Evolutionary conservation across 2,797 vertebrate genomes (phyloP).

Genomic region (Babyrousa celebensis): DNA sequence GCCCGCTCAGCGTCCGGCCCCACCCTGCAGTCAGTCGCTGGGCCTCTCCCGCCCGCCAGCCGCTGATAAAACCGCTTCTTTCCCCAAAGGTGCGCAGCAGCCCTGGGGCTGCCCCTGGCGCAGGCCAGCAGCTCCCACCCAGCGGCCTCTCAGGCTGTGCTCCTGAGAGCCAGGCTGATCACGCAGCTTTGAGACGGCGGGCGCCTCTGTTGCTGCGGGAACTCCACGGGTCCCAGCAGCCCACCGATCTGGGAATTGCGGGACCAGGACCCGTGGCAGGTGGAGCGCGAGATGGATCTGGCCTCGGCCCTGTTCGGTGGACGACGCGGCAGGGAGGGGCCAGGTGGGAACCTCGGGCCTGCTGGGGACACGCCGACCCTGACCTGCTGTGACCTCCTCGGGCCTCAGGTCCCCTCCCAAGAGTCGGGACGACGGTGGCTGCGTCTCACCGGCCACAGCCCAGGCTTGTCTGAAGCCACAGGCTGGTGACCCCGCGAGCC

Average conservation of each 20-base stretch:
- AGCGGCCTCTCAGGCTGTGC: background rate
- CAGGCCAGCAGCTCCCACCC: background rate
- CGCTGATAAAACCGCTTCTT: background rate
- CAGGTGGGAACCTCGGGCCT: background rate
- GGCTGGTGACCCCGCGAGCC: background rate
- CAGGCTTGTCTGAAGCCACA: background rate
- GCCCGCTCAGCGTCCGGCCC: no score
- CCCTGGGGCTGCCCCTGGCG: background rate
- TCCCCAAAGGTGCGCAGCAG: background rate
- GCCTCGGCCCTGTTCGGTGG: background rate
- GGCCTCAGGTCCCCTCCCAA: background rate
- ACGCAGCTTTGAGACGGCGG: fast-evolving
- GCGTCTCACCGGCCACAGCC: background rate
- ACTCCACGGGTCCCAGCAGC: fast-evolving
- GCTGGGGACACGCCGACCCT: background rate
- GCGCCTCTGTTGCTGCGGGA: fast-evolving
- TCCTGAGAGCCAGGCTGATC: background rate
- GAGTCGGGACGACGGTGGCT: no score
- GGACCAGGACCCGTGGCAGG: no score
- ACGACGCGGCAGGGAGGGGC: fast-evolving
- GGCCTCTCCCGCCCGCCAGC: fast-evolving
- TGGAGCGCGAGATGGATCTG: no score
- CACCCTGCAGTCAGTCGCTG: background rate
- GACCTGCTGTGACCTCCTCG: no score
- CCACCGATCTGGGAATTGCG: fast-evolving